Evolutionary conservation across 2,797 vertebrate species (phyloP).

Genomic region (Alauda arvensis): DNA sequence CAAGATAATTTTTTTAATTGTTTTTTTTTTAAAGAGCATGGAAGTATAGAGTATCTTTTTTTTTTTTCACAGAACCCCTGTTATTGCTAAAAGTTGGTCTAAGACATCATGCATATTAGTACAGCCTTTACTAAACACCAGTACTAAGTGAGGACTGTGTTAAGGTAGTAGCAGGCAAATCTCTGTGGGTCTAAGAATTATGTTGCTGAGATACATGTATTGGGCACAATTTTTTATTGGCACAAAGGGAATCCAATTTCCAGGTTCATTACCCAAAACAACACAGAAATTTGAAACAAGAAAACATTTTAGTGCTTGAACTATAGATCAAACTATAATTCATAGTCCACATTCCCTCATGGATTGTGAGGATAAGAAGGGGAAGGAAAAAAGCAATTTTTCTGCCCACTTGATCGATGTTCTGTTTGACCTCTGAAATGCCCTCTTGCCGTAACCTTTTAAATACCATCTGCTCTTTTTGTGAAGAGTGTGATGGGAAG

Average conservation of each 20-base stretch:
- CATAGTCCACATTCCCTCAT: conserved; percentile 70
- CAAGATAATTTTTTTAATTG: not conserved
- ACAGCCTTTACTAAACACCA: conserved; percentile 8
- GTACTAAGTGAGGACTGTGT: not conserved
- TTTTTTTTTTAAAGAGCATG: not conserved
- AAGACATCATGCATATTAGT: not conserved
- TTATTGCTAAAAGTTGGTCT: not conserved
- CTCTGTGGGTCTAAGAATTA: conserved; percentile 53
- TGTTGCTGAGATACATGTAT: conserved; percentile 44
- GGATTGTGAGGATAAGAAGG: conserved; percentile 70
- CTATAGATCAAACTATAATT: conserved; percentile 76
- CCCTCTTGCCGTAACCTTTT: conserved; percentile 86
- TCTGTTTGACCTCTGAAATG: conserved; percentile 81
- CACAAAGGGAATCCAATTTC: conserved; percentile 75
- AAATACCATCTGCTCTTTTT: conserved; percentile 94
- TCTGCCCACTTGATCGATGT: conserved; percentile 84
- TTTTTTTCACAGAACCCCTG: not conserved
- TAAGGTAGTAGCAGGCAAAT: conserved; percentile 17
- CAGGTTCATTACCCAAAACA: conserved; percentile 81
- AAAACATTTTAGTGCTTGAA: conserved; percentile 72
- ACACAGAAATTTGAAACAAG: conserved; percentile 77
- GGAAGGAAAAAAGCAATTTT: conserved; percentile 75
- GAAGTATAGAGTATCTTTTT: not conserved
- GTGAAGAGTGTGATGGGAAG: conserved; percentile 86
- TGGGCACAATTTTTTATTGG: conserved; percentile 66